Evolutionary conservation across 2,888 invertebrate genomes (phyloP), one percentile per base, ranked within the genome.

Genomic region (Chydorus sphaericus): DNA sequence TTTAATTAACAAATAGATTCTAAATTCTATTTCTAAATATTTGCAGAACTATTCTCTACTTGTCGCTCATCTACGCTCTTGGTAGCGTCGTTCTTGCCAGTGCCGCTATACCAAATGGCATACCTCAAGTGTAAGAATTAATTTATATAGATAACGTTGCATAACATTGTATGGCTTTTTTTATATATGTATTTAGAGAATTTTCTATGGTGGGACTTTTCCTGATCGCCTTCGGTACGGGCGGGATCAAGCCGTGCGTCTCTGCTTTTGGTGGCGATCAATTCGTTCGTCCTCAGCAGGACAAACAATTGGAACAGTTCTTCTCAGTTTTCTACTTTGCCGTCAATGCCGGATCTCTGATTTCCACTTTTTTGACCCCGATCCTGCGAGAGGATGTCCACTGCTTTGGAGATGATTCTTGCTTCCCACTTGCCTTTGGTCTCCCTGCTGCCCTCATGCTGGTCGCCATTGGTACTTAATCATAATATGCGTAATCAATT

Each of bases 211-310:
- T 73, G 30, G 77, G 75, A 0, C 65, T 78, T 37, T 60, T 72
- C 2, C 65, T 77, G 57, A 88, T 96, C 63, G 91, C 91, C 0
- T 64, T 92, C 14, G 93, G 92, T 0, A 91, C 92, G 0, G 94
- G 94, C 2, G 93, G 93, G 2, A 96, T 96, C 63, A 96, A 96
- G 66, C 93, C 94, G 0, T 94, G 93, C 65, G 93, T 96, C 0
- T 78, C 90, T 0, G 89, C 94, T 0, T 94, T 96, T 68, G 96
- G 94, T 1, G 94, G 93, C 0, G 94, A 96, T 69, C 94, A 93
- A 71, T 92, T 93, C 69, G 74, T 79, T 49, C 63, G 87, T 50
- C 86, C 86, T 0, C 81, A 85, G 61, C 88, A 93, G 71, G 81
- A 81, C 62, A 73, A 73, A 63, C 82, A 87, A 66, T 72, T 93